Base-by-base conservation (phyloP, 2,888 invertebrate genomes). In the Nasonia oneida region DNA sequence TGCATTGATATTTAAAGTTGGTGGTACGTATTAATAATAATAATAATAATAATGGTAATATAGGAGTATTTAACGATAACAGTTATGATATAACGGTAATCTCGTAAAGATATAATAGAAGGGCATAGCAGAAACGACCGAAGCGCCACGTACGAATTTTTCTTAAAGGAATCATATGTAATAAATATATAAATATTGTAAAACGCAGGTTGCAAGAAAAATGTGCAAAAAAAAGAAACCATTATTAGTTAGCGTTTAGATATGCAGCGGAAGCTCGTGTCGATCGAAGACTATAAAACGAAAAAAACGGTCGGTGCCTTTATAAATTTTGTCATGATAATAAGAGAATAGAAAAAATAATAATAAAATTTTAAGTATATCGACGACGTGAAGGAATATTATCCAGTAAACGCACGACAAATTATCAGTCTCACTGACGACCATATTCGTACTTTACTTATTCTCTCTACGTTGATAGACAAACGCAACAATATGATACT, bases 281-380 rank as follows among this genome's bases (percentile, higher is more conserved):
- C 87, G 86, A 86, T 85, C 78, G 87, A 88, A 86, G 90, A 90
- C 89, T 90, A 88, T 89, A 90, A 89, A 89, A 89, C 88, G 87
- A 89, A 89, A 87, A 89, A 88, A 88, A 87, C 86, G 87, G 85
- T 88, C 88, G 87, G 89, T 89, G 89, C 88, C 89, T 89, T 89
- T 82, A 83, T 77, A 78, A 87, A 85, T 83, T 85, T 85, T 74
- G 67, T 73, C 83, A 85, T 77, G 82, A 83, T 85, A 81, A 82
- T 80, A 82, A 85, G 29, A 80, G 67, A 53, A 61, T 64, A 64
- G 80, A 76, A 76, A 76, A 42, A 76, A 76, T 29, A 76, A 42
- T 61, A 61, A 61, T 75, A 74, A 75, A 70, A 70, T 77, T 85
- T 81, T 81, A 77, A 77, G 81, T 64, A 71, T 61, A 42, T 42